phyloP scores from a whole-genome alignment of 2,797 vertebrate genomes.

The Hylomyscus alleni region DNA sequence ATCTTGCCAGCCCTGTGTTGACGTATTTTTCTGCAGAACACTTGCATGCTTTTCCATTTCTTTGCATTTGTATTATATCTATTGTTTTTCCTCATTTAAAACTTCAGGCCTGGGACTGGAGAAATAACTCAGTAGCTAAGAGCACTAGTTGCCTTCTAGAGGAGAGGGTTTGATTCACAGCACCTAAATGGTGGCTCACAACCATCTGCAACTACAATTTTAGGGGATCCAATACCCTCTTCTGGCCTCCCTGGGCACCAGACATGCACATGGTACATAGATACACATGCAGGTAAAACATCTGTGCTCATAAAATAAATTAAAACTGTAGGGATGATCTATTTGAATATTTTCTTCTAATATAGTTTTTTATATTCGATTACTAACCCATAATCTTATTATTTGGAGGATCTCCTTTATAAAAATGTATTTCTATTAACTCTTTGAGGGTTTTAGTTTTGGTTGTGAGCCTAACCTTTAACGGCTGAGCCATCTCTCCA shows the following conservation, averaged over 20 bases:
- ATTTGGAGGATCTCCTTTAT: not conserved
- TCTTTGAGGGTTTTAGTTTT: not conserved
- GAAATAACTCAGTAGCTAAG: not conserved
- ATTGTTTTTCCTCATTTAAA: slow-evolving; percentile 38
- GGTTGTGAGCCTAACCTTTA: too few relatives aligned
- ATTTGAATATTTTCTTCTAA: slow-evolving; percentile 30
- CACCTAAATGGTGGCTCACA: not conserved
- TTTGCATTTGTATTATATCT: not conserved
- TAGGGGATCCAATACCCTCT: not conserved
- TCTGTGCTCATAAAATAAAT: not conserved
- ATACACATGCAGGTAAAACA: not conserved
- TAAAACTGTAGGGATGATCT: not conserved
- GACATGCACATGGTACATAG: not conserved
- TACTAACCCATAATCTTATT: not conserved
- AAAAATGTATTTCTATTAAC: not conserved
- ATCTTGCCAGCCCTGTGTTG: not conserved
- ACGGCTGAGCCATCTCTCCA: too few relatives aligned
- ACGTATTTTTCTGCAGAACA: not conserved
- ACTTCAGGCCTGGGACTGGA: not conserved
- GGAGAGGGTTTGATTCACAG: not conserved
- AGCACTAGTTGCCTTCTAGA: not conserved
- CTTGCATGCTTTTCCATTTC: not conserved
- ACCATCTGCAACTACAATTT: not conserved
- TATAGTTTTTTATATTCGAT: not conserved
- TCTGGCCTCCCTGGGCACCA: not conserved